Base-by-base conservation (phyloP, 2,888 invertebrate species). In the Nematopogon swammerdamellus region DNA sequence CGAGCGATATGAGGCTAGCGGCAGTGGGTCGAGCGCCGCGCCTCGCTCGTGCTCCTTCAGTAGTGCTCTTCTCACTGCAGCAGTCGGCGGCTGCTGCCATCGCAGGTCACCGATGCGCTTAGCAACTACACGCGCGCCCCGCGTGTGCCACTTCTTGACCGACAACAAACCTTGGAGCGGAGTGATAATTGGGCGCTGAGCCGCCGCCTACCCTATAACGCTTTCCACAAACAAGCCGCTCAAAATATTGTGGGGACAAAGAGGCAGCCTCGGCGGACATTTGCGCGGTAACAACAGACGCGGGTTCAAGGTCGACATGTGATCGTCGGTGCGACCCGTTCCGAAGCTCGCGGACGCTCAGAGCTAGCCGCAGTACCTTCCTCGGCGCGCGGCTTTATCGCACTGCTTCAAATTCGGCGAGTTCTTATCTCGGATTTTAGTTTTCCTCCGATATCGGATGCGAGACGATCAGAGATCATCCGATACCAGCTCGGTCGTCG, bases 381-480 rank as follows among this genome's bases (percentile, higher is more conserved):
- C 36, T 4, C 8, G 36, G 11, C 36, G 8, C 36, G 36, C 36
- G 36, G 36, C n/a, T 14, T 8, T 14, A 14, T 36, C 36, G 36
- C 36, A 36, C 36, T 8, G 8, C 36, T 36, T 8, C 36, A 14
- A 8, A 14, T 8, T 36, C 36, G 36, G 8, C 36, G 36, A 36
- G 36, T 8, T 43, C 47, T 47, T 43, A 48, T 44, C 19, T 10
- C 6, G 16, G 5, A 43, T 6, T 43, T 17, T 43, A 17, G 43
- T 43, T 43, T 43, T 4, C 46, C 18, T 47, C 20, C n/a, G 43
- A 47, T 18, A 43, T 43, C 44, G 14, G 48, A 14, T 36, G n/a
- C 36, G 36, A 14, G 14, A 14, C 19, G 45, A 19, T 19, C 14
- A 14, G 10, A 48, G 25, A 42, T n/a, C n/a, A 6, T 19, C 17